Base-by-base conservation (phyloP, 2,888 invertebrate species). In the Andrena minutula region DNA sequence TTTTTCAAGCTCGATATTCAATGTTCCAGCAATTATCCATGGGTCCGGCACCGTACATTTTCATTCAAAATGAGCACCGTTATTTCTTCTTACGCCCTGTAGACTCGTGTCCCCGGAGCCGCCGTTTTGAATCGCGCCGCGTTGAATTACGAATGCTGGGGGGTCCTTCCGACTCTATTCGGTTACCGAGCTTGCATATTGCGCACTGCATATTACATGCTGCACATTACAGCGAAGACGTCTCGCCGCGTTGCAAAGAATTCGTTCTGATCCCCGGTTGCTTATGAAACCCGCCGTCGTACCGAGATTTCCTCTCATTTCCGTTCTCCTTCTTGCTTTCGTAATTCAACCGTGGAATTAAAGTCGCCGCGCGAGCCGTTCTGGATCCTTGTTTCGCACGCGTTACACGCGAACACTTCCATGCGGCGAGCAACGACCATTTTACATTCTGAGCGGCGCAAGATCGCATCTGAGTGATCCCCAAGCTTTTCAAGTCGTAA, bases 151-250 rank as follows among this genome's bases (percentile, higher is more conserved):
- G 71, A 78, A 79, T 66, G 71, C 61, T 16, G 32, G 28, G 16
- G 47, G 66, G 30, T 60, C 71, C 65, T 66, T 70, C 60, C 79
- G 53, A 65, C 70, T 77, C 71, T 61, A 78, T 78, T 79, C 71
- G 78, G 78, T 66, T 66, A 61, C 26, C 47, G 47, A 20, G 60
- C 78, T 72, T 61, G 79, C 71, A 79, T 72, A 79, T 77, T 79
- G 79, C 79, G 60, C 77, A 23, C 65, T 53, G 79, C 79, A 79
- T 77, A 79, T 78, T 77, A 79, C 77, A 79, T 63, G 78, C 47
- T 41, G 41, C 41, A 60, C 77, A 41, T 79, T 79, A 79, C 79
- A 71, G 53, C 60, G 70, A 60, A 71, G 60, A 71, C 65, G 77
- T 77, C 70, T 63, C 65, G 23, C 35, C 28, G 26, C 53, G 65